Conservation (phyloP, 2,888 invertebrate genomes). For the Exocentrus adspersus region DNA sequence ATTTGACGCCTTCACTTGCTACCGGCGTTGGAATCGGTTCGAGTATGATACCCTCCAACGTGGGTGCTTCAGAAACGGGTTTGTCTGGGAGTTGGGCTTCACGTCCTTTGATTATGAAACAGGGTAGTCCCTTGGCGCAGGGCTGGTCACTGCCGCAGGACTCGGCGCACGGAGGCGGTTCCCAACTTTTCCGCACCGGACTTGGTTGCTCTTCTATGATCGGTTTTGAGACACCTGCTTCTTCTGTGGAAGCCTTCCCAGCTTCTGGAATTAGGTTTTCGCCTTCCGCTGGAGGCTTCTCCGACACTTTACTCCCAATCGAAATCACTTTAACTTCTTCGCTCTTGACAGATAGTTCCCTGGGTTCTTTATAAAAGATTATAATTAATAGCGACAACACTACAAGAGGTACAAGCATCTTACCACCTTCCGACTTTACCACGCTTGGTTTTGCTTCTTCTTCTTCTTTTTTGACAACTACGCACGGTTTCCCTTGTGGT, state of each 20-base stretch:
- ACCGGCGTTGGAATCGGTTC: neutral
- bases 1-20: too few species aligned
- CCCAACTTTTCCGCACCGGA: neutral
- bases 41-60: neutral
- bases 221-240: neutral
- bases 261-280: too few species aligned
- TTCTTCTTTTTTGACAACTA: neutral
- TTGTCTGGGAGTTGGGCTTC: neutral
- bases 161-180: neutral
- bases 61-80: neutral
- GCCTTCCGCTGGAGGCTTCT: neutral
- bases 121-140: conserved; percentile 9
- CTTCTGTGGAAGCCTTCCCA: neutral
- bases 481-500: neutral
- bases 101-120: neutral
- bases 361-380: neutral
- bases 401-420: too few species aligned
- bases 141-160: conserved; percentile 3
- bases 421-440: too few species aligned
- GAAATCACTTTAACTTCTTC: too few species aligned
- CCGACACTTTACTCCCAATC: neutral
- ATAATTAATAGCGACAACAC: too few species aligned
- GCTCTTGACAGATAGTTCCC: neutral
- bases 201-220: neutral
- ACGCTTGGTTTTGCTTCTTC: too few species aligned